A percentile compares a stretch with the other conserved stretches of the same genome.
These are phyloP conservation scores for Alitta virens DNA, from an alignment of 2,888 invertebrate genomes.

Conservation along the genomic window DNA sequence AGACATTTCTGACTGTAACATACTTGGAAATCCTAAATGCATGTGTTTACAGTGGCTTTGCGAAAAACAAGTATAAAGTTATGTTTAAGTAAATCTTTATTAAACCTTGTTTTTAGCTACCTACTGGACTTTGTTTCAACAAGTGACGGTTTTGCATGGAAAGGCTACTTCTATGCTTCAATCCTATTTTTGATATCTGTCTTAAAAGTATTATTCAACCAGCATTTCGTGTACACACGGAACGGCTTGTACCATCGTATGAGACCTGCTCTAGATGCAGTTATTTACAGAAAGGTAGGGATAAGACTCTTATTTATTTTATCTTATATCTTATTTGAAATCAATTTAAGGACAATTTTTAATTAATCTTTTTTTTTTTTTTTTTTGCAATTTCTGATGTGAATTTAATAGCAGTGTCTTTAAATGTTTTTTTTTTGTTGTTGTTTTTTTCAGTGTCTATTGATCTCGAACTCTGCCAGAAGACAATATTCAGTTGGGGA, in stretches of 20 bases:
- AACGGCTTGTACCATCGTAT: background rate
- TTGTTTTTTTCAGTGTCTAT: constrained; percentile 4
- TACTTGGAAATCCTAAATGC: too few species aligned
- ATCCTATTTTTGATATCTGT: constrained; percentile 2
- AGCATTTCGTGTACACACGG: constrained; percentile 1
- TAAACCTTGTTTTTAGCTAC: background rate
- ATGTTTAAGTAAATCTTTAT: too few species aligned
- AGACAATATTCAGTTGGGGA: constrained; percentile 14
- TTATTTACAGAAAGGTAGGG: constrained; percentile 17
- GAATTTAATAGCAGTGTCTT: too few species aligned
- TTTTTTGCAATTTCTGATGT: too few species aligned
- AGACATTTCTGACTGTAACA: too few species aligned
- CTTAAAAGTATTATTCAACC: constrained; percentile 1
- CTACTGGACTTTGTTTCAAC: constrained; percentile 6
- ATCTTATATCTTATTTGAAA: too few species aligned
- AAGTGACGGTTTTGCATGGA: background rate
- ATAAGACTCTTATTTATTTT: too few species aligned
- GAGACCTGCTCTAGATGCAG: background rate
- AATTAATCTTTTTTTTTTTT: too few species aligned
- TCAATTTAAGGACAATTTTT: too few species aligned
- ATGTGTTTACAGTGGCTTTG: too few species aligned
- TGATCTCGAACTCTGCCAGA: constrained; percentile 8
- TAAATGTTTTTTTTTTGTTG: too few species aligned
- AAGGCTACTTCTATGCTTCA: constrained; percentile 10
- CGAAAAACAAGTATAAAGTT: too few species aligned